Evolutionary conservation across 1,140 invertebrate genomes (phyloP).

Genomic region (Rhynchophorus ferrugineus): DNA sequence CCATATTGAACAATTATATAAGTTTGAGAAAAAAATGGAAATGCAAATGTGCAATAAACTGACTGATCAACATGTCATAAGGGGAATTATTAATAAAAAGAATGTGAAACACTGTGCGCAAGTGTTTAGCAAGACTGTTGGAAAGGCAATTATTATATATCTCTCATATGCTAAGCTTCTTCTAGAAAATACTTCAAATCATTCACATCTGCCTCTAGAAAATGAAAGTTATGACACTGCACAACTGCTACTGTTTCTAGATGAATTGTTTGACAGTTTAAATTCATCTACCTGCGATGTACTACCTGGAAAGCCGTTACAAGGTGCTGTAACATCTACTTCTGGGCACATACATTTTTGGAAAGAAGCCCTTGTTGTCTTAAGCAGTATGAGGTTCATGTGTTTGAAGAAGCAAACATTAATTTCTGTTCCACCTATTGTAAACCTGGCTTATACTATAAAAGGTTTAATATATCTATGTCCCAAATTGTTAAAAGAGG

Average conservation of each 20-base stretch:
- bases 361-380: not conserved
- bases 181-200: no score
- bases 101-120: conserved; percentile 21
- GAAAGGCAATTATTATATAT: not conserved
- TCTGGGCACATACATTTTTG: not conserved
- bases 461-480: conserved; percentile 8
- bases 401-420: not conserved
- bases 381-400: not conserved
- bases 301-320: not conserved
- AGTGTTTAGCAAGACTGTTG: conserved; percentile 11
- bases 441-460: conserved; percentile 8
- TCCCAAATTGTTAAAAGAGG: not conserved
- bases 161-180: not conserved
- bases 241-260: conserved; percentile 5
- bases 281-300: not conserved
- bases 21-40: conserved; percentile 5
- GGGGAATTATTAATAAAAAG: conserved; percentile 19
- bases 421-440: conserved; percentile 1
- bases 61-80: conserved; percentile 18
- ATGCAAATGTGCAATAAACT: conserved; percentile 5
- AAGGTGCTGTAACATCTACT: not conserved
- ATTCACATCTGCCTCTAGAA: not conserved
- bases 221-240: conserved; percentile 2
- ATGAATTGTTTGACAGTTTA: conserved; percentile 10
- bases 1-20: conserved; percentile 10